These are phyloP conservation scores for Perognathus longimembris DNA, from an alignment of 2,113 vertebrate species.

Conservation along the genomic window DNA sequence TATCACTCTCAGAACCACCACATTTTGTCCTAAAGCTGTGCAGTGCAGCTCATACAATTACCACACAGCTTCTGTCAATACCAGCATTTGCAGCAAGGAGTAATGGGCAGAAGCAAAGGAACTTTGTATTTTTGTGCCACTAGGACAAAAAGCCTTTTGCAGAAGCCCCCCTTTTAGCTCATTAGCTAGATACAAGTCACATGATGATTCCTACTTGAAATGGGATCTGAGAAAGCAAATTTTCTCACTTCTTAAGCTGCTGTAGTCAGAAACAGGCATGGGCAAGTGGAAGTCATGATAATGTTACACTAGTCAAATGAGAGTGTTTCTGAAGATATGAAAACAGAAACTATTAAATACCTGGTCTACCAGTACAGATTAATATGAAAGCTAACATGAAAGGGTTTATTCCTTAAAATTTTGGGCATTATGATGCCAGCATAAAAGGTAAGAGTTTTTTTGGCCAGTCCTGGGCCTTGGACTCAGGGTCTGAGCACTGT, in stretches of 20 bases:
- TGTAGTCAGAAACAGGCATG: not conserved
- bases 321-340: not conserved
- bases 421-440: not conserved
- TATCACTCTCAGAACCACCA: not conserved
- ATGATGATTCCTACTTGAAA: not conserved
- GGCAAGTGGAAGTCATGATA: not conserved
- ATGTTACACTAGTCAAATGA: not conserved
- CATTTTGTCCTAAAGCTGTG: not conserved
- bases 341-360: not conserved
- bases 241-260: not conserved
- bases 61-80: not conserved
- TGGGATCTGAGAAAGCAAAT: not conserved
- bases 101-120: not conserved
- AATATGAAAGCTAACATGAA: not conserved
- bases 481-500: too few relatives aligned
- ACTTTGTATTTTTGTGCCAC: not conserved
- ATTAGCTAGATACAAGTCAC: not conserved
- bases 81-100: not conserved
- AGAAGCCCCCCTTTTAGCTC: not conserved
- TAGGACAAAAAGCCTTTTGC: not conserved
- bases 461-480: too few relatives aligned
- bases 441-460: not conserved
- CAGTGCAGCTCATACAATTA: not conserved
- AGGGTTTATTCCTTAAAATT: not conserved
- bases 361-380: not conserved